Evolutionary conservation across 2,888 invertebrate species (phyloP).

Genomic region (Plagodis dolabraria): DNA sequence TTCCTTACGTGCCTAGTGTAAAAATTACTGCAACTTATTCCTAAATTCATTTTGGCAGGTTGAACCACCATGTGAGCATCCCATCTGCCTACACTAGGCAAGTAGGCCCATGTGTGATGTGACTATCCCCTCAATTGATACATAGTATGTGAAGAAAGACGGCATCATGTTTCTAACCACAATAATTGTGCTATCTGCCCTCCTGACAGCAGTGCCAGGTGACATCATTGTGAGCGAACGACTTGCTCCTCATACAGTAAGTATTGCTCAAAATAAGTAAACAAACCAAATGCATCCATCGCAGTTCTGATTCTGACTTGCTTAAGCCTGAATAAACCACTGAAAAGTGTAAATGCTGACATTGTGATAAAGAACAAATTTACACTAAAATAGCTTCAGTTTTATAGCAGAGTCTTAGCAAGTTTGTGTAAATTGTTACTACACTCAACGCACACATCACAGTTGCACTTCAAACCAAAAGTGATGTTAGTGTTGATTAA

Average conservation of each 20-base stretch:
- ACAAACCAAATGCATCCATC: too few relatives aligned
- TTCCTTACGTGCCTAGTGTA: too few relatives aligned
- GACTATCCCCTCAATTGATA: conserved; percentile 27
- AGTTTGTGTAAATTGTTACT: too few relatives aligned
- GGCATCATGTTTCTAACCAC: conserved; percentile 54
- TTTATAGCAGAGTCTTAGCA: too few relatives aligned
- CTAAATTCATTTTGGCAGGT: conserved; percentile 28
- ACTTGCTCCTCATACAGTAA: conserved; percentile 61
- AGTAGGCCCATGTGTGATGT: conserved; percentile 46
- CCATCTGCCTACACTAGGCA: conserved; percentile 27
- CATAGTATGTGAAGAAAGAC: conserved; percentile 31
- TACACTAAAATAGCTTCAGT: too few relatives aligned
- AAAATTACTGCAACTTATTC: not conserved
- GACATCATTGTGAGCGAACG: conserved; percentile 62
- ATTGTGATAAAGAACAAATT: too few relatives aligned
- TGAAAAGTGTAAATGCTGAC: too few relatives aligned
- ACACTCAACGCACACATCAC: too few relatives aligned
- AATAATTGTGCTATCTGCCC: conserved; percentile 53
- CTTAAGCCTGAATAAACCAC: too few relatives aligned
- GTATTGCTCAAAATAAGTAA: conserved; percentile 24
- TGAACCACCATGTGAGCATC: conserved; percentile 49
- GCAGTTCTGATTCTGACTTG: too few relatives aligned
- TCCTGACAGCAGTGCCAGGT: conserved; percentile 53
- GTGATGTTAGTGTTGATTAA: too few relatives aligned
- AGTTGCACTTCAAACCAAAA: too few relatives aligned